phyloP scores from a whole-genome alignment of 2,113 vertebrate genomes.

The Maccullochella peelii region DNA sequence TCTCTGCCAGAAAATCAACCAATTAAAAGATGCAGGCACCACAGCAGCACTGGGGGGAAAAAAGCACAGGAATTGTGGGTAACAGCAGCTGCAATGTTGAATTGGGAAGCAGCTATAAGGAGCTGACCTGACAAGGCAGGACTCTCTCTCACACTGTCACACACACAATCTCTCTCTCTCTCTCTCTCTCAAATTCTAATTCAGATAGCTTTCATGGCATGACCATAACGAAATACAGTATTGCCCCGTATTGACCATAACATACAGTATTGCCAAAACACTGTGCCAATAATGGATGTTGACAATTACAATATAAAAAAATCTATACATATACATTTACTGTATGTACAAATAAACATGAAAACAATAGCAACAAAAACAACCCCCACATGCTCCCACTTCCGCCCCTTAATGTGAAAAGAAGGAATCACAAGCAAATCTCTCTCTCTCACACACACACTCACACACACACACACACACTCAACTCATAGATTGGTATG shows the following conservation, averaged over 20 bases:
- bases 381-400: too few species aligned
- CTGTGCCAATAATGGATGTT: too few species aligned
- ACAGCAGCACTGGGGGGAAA: slow-evolving; percentile 44
- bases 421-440: too few species aligned
- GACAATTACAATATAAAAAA: too few species aligned
- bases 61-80: slow-evolving; percentile 44
- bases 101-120: slow-evolving; percentile 66
- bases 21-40: slow-evolving; percentile 77
- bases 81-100: slow-evolving; percentile 59
- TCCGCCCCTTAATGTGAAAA: too few species aligned
- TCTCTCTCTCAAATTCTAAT: background rate
- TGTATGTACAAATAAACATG: too few species aligned
- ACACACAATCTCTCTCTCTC: background rate
- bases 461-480: background rate
- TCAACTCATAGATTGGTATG: slow-evolving; percentile 1
- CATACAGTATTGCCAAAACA: too few species aligned
- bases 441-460: background rate
- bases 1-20: slow-evolving; percentile 78
- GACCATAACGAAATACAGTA: too few species aligned
- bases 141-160: background rate
- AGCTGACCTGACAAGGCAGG: slow-evolving; percentile 63
- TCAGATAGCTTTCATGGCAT: too few species aligned
- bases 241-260: too few species aligned
- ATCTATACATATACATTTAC: too few species aligned
- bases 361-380: too few species aligned